A percentile compares a stretch with the other conserved stretches of the same genome.
Conservation (phyloP, 2,888 invertebrate species). For the Apodemia zela region DNA sequence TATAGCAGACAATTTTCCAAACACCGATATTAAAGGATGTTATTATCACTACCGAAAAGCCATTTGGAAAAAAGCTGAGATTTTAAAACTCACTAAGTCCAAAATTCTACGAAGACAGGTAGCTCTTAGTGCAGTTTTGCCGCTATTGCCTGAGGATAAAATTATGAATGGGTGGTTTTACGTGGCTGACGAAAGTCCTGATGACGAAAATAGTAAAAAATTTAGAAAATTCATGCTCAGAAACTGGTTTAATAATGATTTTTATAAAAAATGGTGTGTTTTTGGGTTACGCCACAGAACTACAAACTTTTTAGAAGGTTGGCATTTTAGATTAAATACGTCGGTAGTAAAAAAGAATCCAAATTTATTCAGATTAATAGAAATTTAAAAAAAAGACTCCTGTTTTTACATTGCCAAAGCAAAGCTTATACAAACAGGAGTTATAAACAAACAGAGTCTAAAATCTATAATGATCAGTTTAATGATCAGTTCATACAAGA, state of each 20-base stretch:
- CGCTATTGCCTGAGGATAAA: background rate
- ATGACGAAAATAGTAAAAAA: conserved; percentile 26
- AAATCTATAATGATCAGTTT: too few species aligned
- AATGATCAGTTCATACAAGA: too few species aligned
- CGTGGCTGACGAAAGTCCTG: conserved; percentile 20
- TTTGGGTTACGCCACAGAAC: conserved; percentile 25
- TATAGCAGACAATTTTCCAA: background rate
- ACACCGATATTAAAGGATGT: background rate
- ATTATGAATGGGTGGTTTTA: conserved; percentile 17
- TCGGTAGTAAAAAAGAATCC: conserved; percentile 20
- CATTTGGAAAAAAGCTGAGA: conserved; percentile 6
- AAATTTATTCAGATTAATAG: conserved; percentile 17
- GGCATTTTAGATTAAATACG: conserved; percentile 27
- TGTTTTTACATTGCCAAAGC: too few species aligned
- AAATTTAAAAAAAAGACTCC: too few species aligned
- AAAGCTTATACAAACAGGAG: too few species aligned
- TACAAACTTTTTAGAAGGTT: conserved; percentile 24
- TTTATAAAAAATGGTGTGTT: conserved; percentile 24
- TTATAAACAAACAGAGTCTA: too few species aligned
- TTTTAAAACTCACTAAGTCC: background rate
- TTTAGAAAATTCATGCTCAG: conserved; percentile 27
- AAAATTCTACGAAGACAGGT: background rate
- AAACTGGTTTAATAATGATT: conserved; percentile 24
- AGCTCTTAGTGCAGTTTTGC: conserved; percentile 4
- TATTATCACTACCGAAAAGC: conserved; percentile 10